Percentiles rank a stretch among this genome's conserved stretches.
phyloP scores from a whole-genome alignment of 2,797 vertebrate genomes.

The Pangasius mekongensis region DNA sequence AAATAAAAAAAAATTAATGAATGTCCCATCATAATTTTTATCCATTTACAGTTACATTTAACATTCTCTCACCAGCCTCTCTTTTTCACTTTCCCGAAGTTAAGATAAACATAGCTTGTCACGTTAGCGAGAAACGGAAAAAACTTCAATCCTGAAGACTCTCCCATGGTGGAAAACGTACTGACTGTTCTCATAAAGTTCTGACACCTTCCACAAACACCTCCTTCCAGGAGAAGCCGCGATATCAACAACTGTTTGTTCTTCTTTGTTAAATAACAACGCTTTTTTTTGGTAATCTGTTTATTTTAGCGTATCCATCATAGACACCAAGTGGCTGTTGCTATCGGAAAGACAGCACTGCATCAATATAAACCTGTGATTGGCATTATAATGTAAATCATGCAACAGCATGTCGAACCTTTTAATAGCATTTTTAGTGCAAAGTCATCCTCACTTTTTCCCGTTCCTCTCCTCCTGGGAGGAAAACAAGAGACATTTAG shows the following conservation, averaged over 20 bases:
- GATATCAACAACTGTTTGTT: neutral
- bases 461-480: neutral
- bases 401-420: neutral
- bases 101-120: no score
- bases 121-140: no score
- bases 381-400: neutral
- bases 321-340: neutral
- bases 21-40: no score
- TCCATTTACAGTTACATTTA: no score
- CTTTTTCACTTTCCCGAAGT: no score
- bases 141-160: no score
- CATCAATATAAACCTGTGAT: neutral
- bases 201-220: neutral
- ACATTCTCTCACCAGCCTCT: no score
- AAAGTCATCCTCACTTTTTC: neutral
- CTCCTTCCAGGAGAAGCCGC: neutral
- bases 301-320: neutral
- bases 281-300: neutral
- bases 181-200: neutral
- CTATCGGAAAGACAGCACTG: neutral
- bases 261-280: neutral
- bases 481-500: neutral
- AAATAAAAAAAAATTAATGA: no score
- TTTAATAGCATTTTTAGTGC: neutral
- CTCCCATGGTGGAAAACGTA: neutral